These are phyloP conservation scores for Diaperis boleti DNA, from an alignment of 2,888 invertebrate species.

Conservation along the genomic window DNA sequence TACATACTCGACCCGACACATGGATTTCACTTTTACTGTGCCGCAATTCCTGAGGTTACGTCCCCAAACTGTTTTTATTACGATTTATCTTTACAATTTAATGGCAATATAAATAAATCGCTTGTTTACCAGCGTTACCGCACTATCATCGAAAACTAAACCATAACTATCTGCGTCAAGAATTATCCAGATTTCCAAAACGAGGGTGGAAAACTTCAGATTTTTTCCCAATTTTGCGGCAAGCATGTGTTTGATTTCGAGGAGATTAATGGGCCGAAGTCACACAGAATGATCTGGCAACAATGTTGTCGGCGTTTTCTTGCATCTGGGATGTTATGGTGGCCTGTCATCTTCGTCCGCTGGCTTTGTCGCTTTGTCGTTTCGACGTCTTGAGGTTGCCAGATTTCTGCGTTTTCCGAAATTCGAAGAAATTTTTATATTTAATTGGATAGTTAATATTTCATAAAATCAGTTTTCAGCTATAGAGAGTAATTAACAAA, in stretches of 20 bases:
- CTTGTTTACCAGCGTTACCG: constrained; percentile 10
- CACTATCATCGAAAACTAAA: neutral
- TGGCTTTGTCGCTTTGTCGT: constrained; percentile 44
- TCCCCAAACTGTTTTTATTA: constrained; percentile 11
- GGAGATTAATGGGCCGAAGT: constrained; percentile 47
- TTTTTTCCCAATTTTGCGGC: constrained; percentile 18
- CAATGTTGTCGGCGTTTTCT: constrained; percentile 48
- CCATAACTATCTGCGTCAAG: neutral
- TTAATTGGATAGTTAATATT: too few species aligned
- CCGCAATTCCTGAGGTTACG: constrained; percentile 47
- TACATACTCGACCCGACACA: constrained; percentile 4
- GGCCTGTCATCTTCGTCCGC: constrained; percentile 47
- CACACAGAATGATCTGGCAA: constrained; percentile 43
- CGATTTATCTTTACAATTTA: constrained; percentile 22
- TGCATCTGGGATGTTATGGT: constrained; percentile 46
- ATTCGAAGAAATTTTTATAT: too few species aligned
- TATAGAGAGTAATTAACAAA: too few species aligned
- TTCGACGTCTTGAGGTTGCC: too few species aligned
- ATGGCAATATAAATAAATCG: constrained; percentile 22
- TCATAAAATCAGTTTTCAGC: too few species aligned
- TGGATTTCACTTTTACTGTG: constrained; percentile 8
- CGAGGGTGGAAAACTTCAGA: too few species aligned
- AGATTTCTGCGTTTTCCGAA: too few species aligned
- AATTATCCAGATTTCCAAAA: too few species aligned
- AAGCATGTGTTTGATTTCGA: constrained; percentile 44